phyloP scores from a whole-genome alignment of 2,113 vertebrate genomes.

The Marcusenius ussheri region DNA sequence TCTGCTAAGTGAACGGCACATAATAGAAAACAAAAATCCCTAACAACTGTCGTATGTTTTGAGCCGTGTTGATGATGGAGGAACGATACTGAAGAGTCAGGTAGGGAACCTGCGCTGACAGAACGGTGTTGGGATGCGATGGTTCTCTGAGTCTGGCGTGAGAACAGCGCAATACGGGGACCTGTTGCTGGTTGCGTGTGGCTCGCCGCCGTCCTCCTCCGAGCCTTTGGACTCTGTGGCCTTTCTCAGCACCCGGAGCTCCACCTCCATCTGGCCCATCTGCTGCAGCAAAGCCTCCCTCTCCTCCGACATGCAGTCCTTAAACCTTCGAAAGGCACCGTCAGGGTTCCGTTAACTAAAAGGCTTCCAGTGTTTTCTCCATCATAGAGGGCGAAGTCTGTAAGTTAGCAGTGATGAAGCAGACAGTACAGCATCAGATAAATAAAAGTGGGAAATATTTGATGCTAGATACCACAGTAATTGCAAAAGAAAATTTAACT shows the following conservation, averaged over 20 bases:
- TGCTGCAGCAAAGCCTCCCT: constrained; percentile 48
- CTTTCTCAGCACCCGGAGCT: constrained; percentile 33
- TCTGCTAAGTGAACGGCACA: background rate
- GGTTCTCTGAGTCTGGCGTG: background rate
- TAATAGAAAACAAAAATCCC: background rate
- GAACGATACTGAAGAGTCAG: background rate
- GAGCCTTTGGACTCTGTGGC: background rate
- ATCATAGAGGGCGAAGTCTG: background rate
- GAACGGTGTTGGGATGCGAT: background rate
- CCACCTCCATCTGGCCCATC: constrained; percentile 47
- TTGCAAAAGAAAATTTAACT: background rate
- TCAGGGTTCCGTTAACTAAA: background rate
- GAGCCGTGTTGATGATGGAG: background rate
- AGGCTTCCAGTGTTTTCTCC: background rate
- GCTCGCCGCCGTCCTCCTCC: constrained; percentile 8
- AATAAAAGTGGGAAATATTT: background rate
- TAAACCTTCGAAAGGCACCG: constrained; percentile 44
- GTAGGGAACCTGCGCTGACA: background rate
- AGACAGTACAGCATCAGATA: background rate
- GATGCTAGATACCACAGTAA: background rate
- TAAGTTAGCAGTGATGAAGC: background rate
- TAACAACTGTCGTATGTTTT: background rate
- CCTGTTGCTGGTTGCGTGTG: constrained; percentile 27
- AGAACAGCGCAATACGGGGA: background rate
- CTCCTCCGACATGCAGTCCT: constrained; percentile 54